These are phyloP conservation scores for Griposia aprilina DNA, from an alignment of 2,888 invertebrate genomes.

Conservation along the genomic window DNA sequence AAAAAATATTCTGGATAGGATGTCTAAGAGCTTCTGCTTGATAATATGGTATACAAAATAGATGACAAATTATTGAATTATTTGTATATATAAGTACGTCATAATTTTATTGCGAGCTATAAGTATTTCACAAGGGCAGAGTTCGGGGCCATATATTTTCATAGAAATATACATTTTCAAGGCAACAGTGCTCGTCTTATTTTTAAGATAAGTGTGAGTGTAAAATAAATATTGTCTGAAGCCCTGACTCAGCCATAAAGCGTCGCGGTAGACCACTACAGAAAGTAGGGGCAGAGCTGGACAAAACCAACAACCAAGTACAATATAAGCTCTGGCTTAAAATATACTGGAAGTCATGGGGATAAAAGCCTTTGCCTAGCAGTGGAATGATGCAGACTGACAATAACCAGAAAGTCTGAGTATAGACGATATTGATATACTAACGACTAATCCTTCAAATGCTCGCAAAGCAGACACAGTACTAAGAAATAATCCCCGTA, in stretches of 20 bases:
- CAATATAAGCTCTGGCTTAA: background rate
- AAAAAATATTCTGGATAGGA: too few relatives aligned
- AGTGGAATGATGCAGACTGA: background rate
- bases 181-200: background rate
- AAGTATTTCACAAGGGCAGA: conserved; percentile 7
- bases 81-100: background rate
- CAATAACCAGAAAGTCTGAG: background rate
- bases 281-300: too few relatives aligned
- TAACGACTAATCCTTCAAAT: background rate
- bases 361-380: too few relatives aligned
- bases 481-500: background rate
- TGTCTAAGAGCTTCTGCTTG: background rate
- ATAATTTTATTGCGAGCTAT: conserved; percentile 6
- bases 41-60: background rate
- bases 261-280: background rate
- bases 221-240: background rate
- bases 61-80: background rate
- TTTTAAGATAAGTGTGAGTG: background rate
- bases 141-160: conserved; percentile 5
- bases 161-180: conserved; percentile 23
- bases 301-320: background rate
- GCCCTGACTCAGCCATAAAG: background rate
- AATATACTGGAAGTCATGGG: background rate
- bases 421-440: background rate
- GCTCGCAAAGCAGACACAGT: background rate